Base-by-base conservation (phyloP, 1,140 invertebrate species). In the Pantala flavescens region DNA sequence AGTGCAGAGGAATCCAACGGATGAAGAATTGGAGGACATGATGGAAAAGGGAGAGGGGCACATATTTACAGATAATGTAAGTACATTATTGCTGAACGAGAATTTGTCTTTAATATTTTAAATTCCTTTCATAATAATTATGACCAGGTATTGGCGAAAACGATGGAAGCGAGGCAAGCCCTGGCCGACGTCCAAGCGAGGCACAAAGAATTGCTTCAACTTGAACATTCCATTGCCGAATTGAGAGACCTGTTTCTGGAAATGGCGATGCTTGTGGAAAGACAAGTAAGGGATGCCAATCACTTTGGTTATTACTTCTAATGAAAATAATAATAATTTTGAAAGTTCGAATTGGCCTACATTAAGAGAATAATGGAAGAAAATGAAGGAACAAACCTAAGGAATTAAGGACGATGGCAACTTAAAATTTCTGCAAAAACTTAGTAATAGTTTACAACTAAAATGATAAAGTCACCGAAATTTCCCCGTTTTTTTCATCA, bases 191-290 rank as follows among this genome's bases (percentile, higher is more conserved):
- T 94, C 77, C 88, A 95, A 85, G 90, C 88, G 75, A 86, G 93
- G 74, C 93, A 95, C 80, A 87, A 89, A 76, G 92, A 95, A 83
- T 88, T 96, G 77, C 83, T 92, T 75, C 92, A 93, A 82, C 85
- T 95, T 74, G 94, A 96, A 86, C 90, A 87, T 77, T 89, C 90
- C 77, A 88, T 96, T 76, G 83, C 83, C 77, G 92, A 95, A 82
- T 84, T 97, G 70, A 88, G 89, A 81, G 92, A 94, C 78, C 89
- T 96, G 84, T 96, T 96, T 84, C 84, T 88, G 78, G 90, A 93
- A 82, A 88, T 94, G 82, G 90, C 90, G 49, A 88, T 90, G 82
- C 83, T 92, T 36, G 86, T 93, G 23, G 90, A 92, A 78, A 85
- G 86, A 81, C 92, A 93, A 85, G 88, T 89, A 63, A 63, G 49